phyloP scores from a whole-genome alignment of 1,140 invertebrate genomes.

The Cotesia chilonis region DNA sequence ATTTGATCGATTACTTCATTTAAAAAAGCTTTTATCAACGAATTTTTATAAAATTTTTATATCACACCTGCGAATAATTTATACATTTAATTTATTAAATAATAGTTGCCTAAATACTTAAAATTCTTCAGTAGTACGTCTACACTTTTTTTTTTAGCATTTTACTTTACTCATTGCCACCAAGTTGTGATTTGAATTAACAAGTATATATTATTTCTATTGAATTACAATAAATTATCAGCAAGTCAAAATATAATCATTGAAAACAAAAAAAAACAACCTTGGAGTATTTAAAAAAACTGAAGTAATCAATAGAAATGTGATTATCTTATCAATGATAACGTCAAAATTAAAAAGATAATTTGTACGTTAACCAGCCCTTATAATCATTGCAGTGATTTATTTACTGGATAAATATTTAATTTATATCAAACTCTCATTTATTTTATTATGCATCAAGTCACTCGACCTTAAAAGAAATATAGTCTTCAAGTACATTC shows the following conservation, averaged over 20 bases:
- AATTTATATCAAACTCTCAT: slow-evolving; percentile 3
- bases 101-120: neutral
- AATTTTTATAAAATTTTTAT: neutral
- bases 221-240: too few species aligned
- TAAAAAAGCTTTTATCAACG: too few species aligned
- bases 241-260: too few species aligned
- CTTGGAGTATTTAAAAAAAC: neutral
- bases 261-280: neutral
- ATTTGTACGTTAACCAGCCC: slow-evolving; percentile 1
- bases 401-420: neutral
- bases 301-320: neutral
- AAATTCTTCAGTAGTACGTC: neutral
- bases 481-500: neutral
- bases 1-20: too few species aligned
- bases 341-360: neutral
- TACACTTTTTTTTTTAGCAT: neutral
- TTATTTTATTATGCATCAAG: slow-evolving; percentile 30
- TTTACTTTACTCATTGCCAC: neutral
- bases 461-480: slow-evolving; percentile 37
- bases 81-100: neutral
- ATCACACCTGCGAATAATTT: too few species aligned
- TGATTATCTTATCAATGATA: slow-evolving; percentile 18
- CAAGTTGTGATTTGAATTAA: too few species aligned
- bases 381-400: slow-evolving; percentile 13
- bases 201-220: too few species aligned